A percentile compares a stretch with the other conserved stretches of the same genome.
These are phyloP conservation scores for Turnix velox DNA, from an alignment of 2,113 vertebrate species.

Conservation along the genomic window DNA sequence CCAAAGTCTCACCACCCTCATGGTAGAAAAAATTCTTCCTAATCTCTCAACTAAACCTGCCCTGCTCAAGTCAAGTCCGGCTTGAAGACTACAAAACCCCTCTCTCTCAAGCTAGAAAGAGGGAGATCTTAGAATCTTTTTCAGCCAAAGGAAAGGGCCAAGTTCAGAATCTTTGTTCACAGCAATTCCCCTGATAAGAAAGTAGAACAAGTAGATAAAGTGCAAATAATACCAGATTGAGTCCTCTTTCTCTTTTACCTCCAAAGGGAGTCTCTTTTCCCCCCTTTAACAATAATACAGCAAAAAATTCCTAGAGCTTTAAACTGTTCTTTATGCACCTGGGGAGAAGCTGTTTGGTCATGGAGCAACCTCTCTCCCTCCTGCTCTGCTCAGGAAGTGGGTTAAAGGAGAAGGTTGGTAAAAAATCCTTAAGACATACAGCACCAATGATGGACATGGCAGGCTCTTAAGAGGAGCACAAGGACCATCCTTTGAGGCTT, in stretches of 20 bases:
- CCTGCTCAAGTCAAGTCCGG: too few relatives aligned
- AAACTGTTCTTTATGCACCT: fast-evolving
- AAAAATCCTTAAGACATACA: not conserved
- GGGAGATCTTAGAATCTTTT: not conserved
- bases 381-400: fast-evolving
- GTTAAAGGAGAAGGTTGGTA: not conserved
- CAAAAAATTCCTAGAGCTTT: not conserved
- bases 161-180: not conserved
- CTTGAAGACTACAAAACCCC: not conserved
- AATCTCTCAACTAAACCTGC: too few relatives aligned
- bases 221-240: not conserved
- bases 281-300: not conserved
- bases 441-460: not conserved
- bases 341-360: not conserved
- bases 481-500: not conserved
- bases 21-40: too few relatives aligned
- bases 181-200: not conserved
- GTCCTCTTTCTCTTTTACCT: not conserved
- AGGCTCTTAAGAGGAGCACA: not conserved
- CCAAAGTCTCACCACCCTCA: too few relatives aligned
- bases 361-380: fast-evolving
- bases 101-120: not conserved
- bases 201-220: not conserved
- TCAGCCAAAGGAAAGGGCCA: not conserved
- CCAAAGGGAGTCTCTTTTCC: not conserved